Percentiles rank a stretch among this genome's conserved stretches.
Evolutionary conservation across 2,797 vertebrate genomes (phyloP).

Genomic region (Myotis myotis): DNA sequence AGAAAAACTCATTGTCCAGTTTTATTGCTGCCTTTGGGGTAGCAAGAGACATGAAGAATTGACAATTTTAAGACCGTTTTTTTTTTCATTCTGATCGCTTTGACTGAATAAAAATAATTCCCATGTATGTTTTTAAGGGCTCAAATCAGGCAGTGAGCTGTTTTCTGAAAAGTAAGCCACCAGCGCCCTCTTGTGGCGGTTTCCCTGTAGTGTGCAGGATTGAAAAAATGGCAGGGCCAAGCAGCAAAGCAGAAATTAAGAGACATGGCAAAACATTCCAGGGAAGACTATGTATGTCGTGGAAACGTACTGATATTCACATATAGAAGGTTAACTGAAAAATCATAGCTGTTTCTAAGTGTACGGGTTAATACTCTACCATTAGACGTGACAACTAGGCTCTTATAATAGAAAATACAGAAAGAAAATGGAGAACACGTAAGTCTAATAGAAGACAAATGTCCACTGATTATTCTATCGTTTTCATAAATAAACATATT

Average conservation of each 20-base stretch:
- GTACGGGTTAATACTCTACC: neutral
- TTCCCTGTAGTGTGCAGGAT: neutral
- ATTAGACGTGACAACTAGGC: neutral
- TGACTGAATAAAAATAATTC: slow-evolving; percentile 68
- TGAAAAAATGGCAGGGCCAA: neutral
- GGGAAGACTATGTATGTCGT: neutral
- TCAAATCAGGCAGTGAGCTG: neutral
- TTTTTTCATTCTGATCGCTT: slow-evolving; percentile 63
- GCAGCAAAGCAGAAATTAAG: neutral
- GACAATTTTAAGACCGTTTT: slow-evolving; percentile 33
- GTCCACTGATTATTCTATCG: slow-evolving; percentile 15
- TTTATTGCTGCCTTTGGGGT: neutral
- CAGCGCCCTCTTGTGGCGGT: slow-evolving; percentile 48
- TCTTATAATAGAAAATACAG: neutral
- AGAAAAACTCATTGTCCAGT: neutral
- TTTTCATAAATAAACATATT: slow-evolving; percentile 60
- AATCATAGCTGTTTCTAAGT: neutral
- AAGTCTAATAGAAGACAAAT: slow-evolving; percentile 48
- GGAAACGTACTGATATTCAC: neutral
- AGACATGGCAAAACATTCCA: neutral
- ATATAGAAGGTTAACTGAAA: neutral
- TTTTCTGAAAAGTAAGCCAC: slow-evolving; percentile 57
- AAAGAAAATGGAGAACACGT: slow-evolving; percentile 10
- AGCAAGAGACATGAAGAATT: slow-evolving; percentile 36
- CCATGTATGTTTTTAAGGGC: slow-evolving; percentile 34